Evolutionary conservation across 2,888 invertebrate genomes (phyloP).

Genomic region (Xestia ashworthii): DNA sequence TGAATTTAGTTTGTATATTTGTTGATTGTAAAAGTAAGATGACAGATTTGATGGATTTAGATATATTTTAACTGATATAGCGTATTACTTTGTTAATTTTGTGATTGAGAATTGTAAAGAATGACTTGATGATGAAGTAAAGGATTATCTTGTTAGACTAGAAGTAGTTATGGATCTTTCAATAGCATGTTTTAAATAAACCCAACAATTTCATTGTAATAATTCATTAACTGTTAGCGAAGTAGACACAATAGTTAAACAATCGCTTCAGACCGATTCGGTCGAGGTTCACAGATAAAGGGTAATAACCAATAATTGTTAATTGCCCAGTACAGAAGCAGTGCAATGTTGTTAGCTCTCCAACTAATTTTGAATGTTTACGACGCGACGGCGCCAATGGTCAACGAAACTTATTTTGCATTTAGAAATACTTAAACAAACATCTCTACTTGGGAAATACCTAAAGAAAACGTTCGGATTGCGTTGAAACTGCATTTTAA

Average conservation of each 20-base stretch:
- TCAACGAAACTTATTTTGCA: not conserved
- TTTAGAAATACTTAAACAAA: not conserved
- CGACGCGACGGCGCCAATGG: conserved; percentile 4
- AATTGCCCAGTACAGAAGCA: too few relatives aligned
- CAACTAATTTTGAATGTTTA: too few relatives aligned
- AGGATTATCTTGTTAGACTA: not conserved
- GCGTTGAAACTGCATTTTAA: not conserved
- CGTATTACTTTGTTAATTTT: not conserved
- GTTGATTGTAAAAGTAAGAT: conserved; percentile 10
- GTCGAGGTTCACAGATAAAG: too few relatives aligned
- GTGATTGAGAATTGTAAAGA: not conserved
- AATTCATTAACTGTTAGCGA: not conserved
- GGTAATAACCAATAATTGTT: conserved; percentile 17
- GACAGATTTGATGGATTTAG: not conserved
- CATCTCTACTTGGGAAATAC: not conserved
- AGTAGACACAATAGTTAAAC: too few relatives aligned
- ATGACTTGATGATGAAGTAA: not conserved
- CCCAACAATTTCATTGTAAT: conserved; percentile 22
- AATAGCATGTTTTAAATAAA: not conserved
- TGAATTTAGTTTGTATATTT: too few relatives aligned
- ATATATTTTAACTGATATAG: not conserved
- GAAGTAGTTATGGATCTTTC: not conserved
- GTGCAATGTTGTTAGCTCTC: not conserved
- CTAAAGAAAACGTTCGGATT: not conserved
- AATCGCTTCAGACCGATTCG: too few relatives aligned